Percentiles rank a stretch among this genome's conserved stretches.
Evolutionary conservation across 2,113 vertebrate species (phyloP).

Genomic region (Bombycilla garrulus): DNA sequence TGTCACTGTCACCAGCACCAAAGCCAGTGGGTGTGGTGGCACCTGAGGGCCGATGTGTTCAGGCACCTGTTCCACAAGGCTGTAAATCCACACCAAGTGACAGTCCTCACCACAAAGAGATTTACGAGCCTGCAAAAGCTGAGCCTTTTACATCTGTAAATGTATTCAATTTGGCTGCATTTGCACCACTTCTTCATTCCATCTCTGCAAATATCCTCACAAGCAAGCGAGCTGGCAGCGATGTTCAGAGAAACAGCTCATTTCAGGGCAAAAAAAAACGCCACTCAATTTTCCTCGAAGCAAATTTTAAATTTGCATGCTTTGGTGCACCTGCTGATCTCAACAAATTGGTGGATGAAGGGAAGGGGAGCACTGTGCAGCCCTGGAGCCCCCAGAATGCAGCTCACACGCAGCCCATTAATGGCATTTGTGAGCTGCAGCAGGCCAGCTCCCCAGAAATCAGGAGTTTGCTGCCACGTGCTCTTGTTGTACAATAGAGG

Average conservation of each 20-base stretch:
- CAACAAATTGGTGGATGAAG: not conserved
- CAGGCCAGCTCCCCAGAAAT: not conserved
- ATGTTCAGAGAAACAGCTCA: not conserved
- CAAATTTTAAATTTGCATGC: not conserved
- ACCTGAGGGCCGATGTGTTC: not conserved
- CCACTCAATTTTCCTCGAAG: not conserved
- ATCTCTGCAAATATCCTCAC: not conserved
- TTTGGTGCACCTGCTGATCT: constrained; percentile 15
- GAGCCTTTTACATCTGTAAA: not conserved
- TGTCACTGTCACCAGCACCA: not conserved
- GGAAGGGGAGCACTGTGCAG: not conserved
- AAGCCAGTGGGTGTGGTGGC: not conserved
- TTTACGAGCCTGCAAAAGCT: not conserved
- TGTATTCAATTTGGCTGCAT: not conserved
- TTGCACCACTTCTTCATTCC: not conserved
- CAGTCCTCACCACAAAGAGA: not conserved
- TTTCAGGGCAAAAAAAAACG: not conserved
- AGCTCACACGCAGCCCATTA: not conserved
- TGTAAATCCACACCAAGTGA: not conserved
- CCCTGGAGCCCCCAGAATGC: not conserved
- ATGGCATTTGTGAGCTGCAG: not conserved
- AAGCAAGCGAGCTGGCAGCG: not conserved
- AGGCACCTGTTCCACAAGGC: not conserved
- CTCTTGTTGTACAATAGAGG: not conserved
- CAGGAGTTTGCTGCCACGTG: not conserved